A percentile compares a stretch with the other conserved stretches of the same genome.
Evolutionary conservation across 2,113 vertebrate species (phyloP).

Genomic region (Oreochromis niloticus): DNA sequence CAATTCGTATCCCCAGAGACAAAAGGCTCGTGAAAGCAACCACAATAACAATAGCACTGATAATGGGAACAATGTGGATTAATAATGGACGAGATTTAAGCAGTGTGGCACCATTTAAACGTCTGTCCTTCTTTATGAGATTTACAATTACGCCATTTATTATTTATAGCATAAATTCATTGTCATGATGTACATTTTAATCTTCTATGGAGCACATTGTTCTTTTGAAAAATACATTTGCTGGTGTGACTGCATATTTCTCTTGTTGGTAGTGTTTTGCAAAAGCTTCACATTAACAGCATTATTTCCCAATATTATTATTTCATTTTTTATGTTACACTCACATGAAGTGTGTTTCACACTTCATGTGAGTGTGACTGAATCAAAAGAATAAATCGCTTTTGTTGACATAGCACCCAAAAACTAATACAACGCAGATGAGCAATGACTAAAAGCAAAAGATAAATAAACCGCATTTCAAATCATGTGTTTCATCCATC

Average conservation of each 20-base stretch:
- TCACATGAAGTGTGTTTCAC: not conserved
- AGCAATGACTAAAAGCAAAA: not conserved
- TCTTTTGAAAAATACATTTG: not conserved
- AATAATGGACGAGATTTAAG: conserved; percentile 43
- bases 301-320: not conserved
- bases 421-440: not conserved
- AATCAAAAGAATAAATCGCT: not conserved
- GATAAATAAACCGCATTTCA: not conserved
- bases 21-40: conserved; percentile 7
- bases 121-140: conserved; percentile 6
- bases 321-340: not conserved
- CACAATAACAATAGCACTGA: conserved; percentile 41
- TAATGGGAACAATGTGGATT: conserved; percentile 42
- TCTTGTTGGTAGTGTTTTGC: not conserved
- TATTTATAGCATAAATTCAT: conserved; percentile 7
- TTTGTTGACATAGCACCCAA: not conserved
- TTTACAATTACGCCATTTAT: conserved; percentile 8
- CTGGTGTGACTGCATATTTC: not conserved
- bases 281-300: not conserved
- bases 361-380: not conserved
- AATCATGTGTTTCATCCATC: not conserved
- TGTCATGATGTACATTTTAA: conserved; percentile 8
- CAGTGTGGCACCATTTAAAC: conserved; percentile 4
- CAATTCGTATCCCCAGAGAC: conserved; percentile 31
- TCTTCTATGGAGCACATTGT: not conserved